Percentiles rank a stretch among this genome's conserved stretches.
Evolutionary conservation across 1,140 invertebrate species (phyloP).

Genomic region (Papilio polytes): DNA sequence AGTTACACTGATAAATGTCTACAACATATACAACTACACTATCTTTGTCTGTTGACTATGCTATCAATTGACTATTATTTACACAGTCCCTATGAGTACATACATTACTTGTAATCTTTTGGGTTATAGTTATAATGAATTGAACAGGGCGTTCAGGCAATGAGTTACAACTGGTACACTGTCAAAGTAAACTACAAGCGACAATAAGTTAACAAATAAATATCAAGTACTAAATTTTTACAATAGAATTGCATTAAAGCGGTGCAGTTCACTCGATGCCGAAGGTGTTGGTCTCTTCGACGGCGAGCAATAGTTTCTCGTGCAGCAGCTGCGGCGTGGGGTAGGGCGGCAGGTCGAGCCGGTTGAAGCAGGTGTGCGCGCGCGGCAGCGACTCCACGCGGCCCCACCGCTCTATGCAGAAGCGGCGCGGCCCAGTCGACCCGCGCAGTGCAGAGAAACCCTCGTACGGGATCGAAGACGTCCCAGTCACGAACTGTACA

Average conservation of each 20-base stretch:
- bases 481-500: slow-evolving; percentile 98
- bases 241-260: not conserved
- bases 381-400: slow-evolving; percentile 96
- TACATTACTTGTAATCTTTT: slow-evolving; percentile 7
- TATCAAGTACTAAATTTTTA: slow-evolving; percentile 5
- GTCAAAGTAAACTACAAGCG: not conserved
- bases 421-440: slow-evolving; percentile 97
- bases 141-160: not conserved
- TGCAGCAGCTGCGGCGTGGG: slow-evolving; percentile 96
- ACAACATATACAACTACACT: slow-evolving; percentile 50
- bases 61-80: slow-evolving; percentile 72
- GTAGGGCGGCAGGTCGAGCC: slow-evolving; percentile 97
- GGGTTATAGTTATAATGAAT: not conserved
- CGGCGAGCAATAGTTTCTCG: slow-evolving; percentile 96
- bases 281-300: slow-evolving; percentile 98
- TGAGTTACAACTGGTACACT: not conserved
- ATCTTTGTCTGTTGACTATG: slow-evolving; percentile 60
- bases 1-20: slow-evolving; percentile 57
- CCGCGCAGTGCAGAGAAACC: slow-evolving; percentile 97
- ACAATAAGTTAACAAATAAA: slow-evolving; percentile 27
- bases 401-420: slow-evolving; percentile 99
- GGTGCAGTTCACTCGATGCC: slow-evolving; percentile 92
- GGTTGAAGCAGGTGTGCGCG: slow-evolving; percentile 99
- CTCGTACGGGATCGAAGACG: slow-evolving; percentile 98
- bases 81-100: slow-evolving; percentile 50